These are phyloP conservation scores for Lepidothrix coronata DNA, from an alignment of 2,113 vertebrate genomes.

Conservation along the genomic window DNA sequence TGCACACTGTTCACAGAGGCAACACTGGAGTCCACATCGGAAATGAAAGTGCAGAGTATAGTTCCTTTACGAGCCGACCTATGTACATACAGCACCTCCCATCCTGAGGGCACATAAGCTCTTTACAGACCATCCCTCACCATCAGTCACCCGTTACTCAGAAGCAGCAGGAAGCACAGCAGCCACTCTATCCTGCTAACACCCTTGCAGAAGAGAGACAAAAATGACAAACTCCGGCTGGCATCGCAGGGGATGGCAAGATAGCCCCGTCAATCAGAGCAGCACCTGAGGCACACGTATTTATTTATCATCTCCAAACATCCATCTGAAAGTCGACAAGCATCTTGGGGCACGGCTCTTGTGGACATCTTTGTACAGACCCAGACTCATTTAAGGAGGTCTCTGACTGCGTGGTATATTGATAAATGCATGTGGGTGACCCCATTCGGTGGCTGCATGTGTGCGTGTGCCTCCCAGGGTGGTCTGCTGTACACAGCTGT, in stretches of 20 bases:
- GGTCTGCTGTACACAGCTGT: not conserved
- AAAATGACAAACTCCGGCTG: not conserved
- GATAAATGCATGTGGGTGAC: not conserved
- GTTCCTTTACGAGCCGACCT: not conserved
- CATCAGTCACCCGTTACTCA: not conserved
- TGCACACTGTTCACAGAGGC: not conserved
- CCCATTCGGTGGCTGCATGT: fast-evolving
- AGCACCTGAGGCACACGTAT: fast-evolving
- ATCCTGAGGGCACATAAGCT: not conserved
- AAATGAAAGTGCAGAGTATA: not conserved
- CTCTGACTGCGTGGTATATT: not conserved
- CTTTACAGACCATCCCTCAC: not conserved
- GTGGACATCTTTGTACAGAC: not conserved
- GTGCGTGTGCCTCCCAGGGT: not conserved
- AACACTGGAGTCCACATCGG: fast-evolving
- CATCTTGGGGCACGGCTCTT: fast-evolving
- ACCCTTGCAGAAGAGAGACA: not conserved
- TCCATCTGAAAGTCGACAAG: fast-evolving
- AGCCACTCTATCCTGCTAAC: not conserved
- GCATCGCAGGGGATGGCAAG: not conserved
- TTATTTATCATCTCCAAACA: not conserved
- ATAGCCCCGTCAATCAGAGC: not conserved
- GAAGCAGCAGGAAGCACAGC: not conserved
- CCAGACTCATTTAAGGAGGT: not conserved
- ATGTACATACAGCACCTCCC: not conserved